Base-by-base conservation (phyloP, 1,140 invertebrate species). In the Drosophila baimaii region DNA sequence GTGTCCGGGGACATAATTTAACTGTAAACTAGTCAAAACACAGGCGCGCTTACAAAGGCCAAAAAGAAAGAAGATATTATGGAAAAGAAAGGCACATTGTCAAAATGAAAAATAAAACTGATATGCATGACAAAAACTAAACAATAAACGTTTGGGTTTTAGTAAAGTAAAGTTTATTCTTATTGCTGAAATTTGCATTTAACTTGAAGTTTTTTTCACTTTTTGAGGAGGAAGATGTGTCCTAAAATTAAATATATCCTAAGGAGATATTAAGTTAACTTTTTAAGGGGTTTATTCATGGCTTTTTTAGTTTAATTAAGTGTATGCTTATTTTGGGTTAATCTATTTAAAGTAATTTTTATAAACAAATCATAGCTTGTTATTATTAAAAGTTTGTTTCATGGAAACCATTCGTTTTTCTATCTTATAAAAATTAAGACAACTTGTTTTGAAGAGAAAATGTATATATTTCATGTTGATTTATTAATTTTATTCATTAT, bases 51-150 rank as follows among this genome's bases (percentile, higher is more conserved):
- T 7, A 71, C 68, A 71, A 71, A 37, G 8, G 31, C 7, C 25
- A 47, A 5, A 41, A 59, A 61, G 55, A 63, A 61, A 61, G 61
- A 63, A 23, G 33, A 6, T 8, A 29, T 23, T 2, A 35, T 9
- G 13, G 7, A 59, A 63, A 68, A 70, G 68, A 71, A 71, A 71
- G 68, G 43, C 8, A 10, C 17, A 15, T 54, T 63, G 31, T 35
- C n/a, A 39, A 39, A 39, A 29, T 10, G 3, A 33, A 23, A 54
- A 47, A 29, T n/a, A 25, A 51, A 47, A 54, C 19, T 21, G 15
- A 46, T 83, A 69, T 77, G 71, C 77, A 84, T 80, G 55, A 84
- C 72, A 80, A 80, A 64, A 63, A 49, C 21, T 56, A 52, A 73
- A 77, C 62, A 21, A 66, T 13, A 49, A 33, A 13, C 12, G 19